Evolutionary conservation across 2,797 vertebrate species (phyloP).

Genomic region (Catharus ustulatus): DNA sequence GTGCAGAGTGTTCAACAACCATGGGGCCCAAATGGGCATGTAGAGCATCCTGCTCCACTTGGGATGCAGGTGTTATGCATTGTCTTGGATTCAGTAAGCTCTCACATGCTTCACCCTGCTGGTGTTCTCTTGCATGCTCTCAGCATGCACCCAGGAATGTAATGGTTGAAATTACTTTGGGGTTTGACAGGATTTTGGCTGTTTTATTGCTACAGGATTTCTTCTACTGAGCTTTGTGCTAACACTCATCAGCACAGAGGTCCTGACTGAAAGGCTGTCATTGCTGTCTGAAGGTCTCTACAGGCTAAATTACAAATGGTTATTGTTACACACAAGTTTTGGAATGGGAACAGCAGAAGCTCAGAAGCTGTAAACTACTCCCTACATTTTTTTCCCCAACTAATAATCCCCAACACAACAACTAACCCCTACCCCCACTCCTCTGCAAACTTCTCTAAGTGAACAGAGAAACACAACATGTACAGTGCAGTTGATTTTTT

Average conservation of each 20-base stretch:
- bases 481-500: neutral
- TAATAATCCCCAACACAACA: neutral
- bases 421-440: neutral
- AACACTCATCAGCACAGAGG: neutral
- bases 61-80: fast-evolving
- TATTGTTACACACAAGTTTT: neutral
- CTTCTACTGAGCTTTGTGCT: neutral
- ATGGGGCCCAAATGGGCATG: fast-evolving
- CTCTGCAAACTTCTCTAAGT: neutral
- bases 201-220: neutral
- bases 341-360: neutral
- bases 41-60: neutral
- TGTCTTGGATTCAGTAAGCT: neutral
- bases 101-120: neutral
- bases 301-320: neutral
- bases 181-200: neutral
- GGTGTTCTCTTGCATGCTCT: neutral
- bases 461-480: neutral
- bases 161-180: neutral
- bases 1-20: fast-evolving
- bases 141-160: neutral
- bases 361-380: neutral
- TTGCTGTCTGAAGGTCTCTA: neutral
- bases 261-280: neutral
- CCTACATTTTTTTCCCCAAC: neutral